Evolutionary conservation across 2,797 vertebrate genomes (phyloP).

Genomic region (Eremophila alpestris): DNA sequence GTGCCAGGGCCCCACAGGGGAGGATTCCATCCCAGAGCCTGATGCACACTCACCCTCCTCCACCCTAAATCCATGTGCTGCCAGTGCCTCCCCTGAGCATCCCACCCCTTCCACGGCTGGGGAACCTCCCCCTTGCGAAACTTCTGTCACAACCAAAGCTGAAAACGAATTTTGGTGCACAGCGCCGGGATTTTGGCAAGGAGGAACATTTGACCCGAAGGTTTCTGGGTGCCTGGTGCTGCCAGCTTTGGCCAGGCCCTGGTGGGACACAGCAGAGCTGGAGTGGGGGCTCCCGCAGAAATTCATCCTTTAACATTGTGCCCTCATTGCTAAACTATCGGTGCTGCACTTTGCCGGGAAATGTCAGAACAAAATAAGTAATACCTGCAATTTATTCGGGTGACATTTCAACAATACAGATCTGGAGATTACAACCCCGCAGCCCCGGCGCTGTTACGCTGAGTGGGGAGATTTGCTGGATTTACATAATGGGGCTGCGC

Average conservation of each 20-base stretch:
- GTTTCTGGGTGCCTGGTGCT: rapidly evolving
- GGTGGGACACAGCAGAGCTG: neutral
- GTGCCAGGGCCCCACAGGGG: no score
- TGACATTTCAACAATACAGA: conserved; percentile 71
- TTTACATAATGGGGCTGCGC: conserved; percentile 69
- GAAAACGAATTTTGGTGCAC: rapidly evolving
- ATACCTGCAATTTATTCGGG: conserved; percentile 70
- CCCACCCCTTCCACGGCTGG: rapidly evolving
- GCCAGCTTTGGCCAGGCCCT: neutral
- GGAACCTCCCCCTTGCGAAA: rapidly evolving
- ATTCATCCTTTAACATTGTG: neutral
- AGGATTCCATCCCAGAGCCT: neutral
- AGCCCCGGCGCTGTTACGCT: neutral
- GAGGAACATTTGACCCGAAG: rapidly evolving
- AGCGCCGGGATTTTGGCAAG: rapidly evolving
- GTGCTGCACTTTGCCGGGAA: conserved; percentile 57
- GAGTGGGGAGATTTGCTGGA: conserved; percentile 48
- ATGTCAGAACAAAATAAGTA: conserved; percentile 66
- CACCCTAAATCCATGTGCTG: neutral
- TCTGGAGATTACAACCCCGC: conserved; percentile 46
- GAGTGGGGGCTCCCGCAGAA: neutral
- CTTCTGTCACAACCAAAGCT: rapidly evolving
- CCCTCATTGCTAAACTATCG: conserved; percentile 21
- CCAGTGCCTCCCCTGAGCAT: neutral
- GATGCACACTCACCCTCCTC: neutral